Percentiles rank a stretch among this genome's conserved stretches.
Evolutionary conservation across 2,797 vertebrate species (phyloP).

Genomic region (Gadopsis bispinosus): DNA sequence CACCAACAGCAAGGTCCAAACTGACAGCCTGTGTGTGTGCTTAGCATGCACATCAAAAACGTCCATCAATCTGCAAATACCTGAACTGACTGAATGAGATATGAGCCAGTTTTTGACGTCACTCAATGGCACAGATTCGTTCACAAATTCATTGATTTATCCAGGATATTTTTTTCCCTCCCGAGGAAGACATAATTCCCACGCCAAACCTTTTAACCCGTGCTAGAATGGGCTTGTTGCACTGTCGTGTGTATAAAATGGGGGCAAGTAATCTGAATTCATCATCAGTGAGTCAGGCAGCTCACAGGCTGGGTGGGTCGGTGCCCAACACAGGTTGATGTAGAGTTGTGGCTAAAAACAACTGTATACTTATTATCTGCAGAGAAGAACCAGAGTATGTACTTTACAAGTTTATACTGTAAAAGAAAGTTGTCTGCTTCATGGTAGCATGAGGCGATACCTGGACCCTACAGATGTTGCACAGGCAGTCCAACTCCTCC

Average conservation of each 20-base stretch:
- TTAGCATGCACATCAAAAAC: slow-evolving; percentile 32
- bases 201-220: slow-evolving; percentile 66
- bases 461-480: too few species aligned
- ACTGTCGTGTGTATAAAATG: slow-evolving; percentile 60
- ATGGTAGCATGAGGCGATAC: neutral
- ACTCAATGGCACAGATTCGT: slow-evolving; percentile 46
- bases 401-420: neutral
- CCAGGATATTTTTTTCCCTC: slow-evolving; percentile 26
- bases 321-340: slow-evolving; percentile 11
- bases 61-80: slow-evolving; percentile 44
- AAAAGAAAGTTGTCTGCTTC: slow-evolving; percentile 16
- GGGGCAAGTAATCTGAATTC: slow-evolving; percentile 64
- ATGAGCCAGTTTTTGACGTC: slow-evolving; percentile 47
- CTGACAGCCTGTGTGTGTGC: slow-evolving; percentile 30
- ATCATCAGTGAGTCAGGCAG: slow-evolving; percentile 65
- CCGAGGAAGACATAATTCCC: slow-evolving; percentile 52
- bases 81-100: slow-evolving; percentile 42
- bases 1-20: slow-evolving; percentile 17
- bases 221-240: slow-evolving; percentile 55
- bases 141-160: slow-evolving; percentile 47
- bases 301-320: slow-evolving; percentile 51
- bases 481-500: too few species aligned
- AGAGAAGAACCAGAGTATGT: slow-evolving; percentile 12
- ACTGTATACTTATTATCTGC: slow-evolving; percentile 36
- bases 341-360: slow-evolving; percentile 36